phyloP scores from a whole-genome alignment of 2,797 vertebrate genomes.

The Ataeniobius toweri region DNA sequence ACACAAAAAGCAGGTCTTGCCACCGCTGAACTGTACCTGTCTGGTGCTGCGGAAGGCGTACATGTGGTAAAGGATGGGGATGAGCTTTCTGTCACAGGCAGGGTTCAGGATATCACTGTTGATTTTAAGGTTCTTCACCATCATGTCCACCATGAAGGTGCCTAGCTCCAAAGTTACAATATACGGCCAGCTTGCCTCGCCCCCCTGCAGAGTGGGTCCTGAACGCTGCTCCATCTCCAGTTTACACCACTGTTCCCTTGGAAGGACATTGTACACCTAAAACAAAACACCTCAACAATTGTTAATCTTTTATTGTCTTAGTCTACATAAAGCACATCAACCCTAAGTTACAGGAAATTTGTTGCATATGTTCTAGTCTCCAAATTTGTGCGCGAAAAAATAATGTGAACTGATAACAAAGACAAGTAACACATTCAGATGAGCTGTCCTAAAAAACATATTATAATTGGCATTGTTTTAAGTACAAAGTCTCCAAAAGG shows the following conservation, averaged over 20 bases:
- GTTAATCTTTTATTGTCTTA: not conserved
- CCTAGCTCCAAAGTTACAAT: slow-evolving; percentile 85
- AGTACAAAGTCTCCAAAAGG: slow-evolving; percentile 56
- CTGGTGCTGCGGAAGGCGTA: slow-evolving; percentile 89
- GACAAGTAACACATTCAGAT: not conserved
- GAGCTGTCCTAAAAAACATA: slow-evolving; percentile 30
- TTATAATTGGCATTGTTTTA: slow-evolving; percentile 24
- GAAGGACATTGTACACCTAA: slow-evolving; percentile 77
- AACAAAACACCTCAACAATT: slow-evolving; percentile 1
- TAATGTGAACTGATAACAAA: not conserved
- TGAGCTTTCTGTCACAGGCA: slow-evolving; percentile 61
- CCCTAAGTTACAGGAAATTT: not conserved
- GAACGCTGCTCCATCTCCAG: slow-evolving; percentile 77
- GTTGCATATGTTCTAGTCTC: not conserved
- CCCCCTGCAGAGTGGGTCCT: slow-evolving; percentile 73
- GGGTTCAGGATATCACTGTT: slow-evolving; percentile 77
- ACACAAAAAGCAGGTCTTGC: not conserved
- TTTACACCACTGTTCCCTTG: slow-evolving; percentile 86
- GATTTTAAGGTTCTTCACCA: slow-evolving; percentile 87
- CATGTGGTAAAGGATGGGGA: slow-evolving; percentile 93
- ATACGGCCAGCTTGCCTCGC: slow-evolving; percentile 81
- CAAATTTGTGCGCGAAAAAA: slow-evolving; percentile 5
- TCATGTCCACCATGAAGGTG: slow-evolving; percentile 85
- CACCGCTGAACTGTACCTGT: slow-evolving; percentile 80
- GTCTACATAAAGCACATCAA: not conserved